Conservation (phyloP, 2,888 invertebrate genomes). For the Trimorus sp. region DNA sequence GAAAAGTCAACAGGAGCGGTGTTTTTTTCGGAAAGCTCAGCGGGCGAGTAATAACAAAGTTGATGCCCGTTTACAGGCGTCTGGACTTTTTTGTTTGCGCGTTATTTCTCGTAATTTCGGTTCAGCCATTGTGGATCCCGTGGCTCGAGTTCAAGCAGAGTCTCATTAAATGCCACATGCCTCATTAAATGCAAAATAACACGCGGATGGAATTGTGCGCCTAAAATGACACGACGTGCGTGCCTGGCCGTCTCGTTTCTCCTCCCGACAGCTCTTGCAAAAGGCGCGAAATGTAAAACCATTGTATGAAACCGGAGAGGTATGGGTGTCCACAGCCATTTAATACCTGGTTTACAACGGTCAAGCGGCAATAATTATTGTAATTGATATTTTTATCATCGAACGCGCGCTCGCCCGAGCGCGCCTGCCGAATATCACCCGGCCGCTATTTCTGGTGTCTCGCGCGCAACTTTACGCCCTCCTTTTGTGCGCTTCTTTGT, state of each 20-base stretch:
- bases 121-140: no score
- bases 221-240: constrained; percentile 15
- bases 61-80: no score
- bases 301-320: constrained; percentile 52
- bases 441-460: not conserved
- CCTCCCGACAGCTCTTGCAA: constrained; percentile 34
- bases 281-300: constrained; percentile 47
- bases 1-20: no score
- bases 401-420: not conserved
- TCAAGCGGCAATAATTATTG: constrained; percentile 37
- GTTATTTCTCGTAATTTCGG: no score
- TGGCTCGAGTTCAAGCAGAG: no score
- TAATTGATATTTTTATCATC: constrained; percentile 45
- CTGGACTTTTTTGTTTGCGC: no score
- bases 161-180: no score
- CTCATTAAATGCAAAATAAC: not conserved
- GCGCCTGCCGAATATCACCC: constrained; percentile 19
- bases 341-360: constrained; percentile 50
- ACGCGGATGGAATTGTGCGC: constrained; percentile 9
- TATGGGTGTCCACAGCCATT: constrained; percentile 42
- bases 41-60: no score
- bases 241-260: constrained; percentile 19
- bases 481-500: constrained; percentile 24
- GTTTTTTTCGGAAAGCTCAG: no score
- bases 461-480: not conserved